phyloP scores from a whole-genome alignment of 2,888 invertebrate genomes.

The Automeris io region DNA sequence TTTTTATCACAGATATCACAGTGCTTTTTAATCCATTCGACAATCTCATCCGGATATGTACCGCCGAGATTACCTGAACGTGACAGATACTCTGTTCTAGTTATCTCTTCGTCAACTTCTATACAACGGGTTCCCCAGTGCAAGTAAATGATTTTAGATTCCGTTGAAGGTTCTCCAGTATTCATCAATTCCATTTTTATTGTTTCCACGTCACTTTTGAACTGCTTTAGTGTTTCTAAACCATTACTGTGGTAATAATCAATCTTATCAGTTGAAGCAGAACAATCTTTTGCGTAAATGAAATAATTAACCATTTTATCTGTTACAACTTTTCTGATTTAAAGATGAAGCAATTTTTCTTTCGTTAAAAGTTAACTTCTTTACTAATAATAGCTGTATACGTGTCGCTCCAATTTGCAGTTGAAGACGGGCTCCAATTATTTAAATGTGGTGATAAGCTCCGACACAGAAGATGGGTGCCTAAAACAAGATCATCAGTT shows the following conservation, averaged over 20 bases:
- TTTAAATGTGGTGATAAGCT: background rate
- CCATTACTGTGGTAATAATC: constrained; percentile 22
- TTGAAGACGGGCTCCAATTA: too few relatives aligned
- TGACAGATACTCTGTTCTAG: constrained; percentile 10
- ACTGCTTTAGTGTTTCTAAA: constrained; percentile 21
- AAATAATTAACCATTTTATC: constrained; percentile 18
- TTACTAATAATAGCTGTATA: constrained; percentile 2
- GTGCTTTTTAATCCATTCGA: constrained; percentile 14
- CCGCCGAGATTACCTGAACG: background rate
- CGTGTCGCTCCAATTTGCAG: too few relatives aligned
- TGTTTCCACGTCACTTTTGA: constrained; percentile 21
- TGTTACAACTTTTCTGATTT: constrained; percentile 3
- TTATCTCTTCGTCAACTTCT: constrained; percentile 22
- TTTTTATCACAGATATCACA: constrained; percentile 10
- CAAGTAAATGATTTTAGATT: constrained; percentile 26
- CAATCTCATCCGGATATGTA: constrained; percentile 19
- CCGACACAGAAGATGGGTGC: background rate
- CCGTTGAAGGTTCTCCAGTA: constrained; percentile 11
- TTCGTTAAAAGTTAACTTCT: constrained; percentile 4
- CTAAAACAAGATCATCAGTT: constrained; percentile 1
- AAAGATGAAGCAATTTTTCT: constrained; percentile 1
- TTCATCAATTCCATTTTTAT: constrained; percentile 15
- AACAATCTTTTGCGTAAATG: constrained; percentile 22
- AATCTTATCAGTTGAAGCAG: constrained; percentile 7
- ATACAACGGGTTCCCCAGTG: constrained; percentile 26